These are phyloP conservation scores for Eurois occulta DNA, from an alignment of 2,888 invertebrate species.

Conservation along the genomic window DNA sequence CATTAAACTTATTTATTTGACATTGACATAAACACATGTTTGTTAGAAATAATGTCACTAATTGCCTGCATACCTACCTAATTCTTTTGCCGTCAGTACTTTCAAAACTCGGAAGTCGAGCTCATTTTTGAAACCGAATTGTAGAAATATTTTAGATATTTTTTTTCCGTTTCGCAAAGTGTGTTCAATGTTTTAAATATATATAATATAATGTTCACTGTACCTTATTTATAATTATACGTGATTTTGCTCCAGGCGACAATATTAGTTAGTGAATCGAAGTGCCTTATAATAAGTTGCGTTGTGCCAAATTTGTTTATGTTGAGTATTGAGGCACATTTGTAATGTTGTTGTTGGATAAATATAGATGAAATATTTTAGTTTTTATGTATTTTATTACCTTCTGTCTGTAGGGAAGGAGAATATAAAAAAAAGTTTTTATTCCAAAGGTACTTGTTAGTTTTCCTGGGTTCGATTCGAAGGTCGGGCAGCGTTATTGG, in stretches of 20 bases:
- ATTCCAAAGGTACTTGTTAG: too few relatives aligned
- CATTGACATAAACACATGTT: neutral
- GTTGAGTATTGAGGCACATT: conserved; percentile 45
- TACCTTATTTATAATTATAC: conserved; percentile 43
- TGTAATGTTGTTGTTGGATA: conserved; percentile 60
- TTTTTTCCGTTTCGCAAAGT: conserved; percentile 17
- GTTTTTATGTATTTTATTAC: conserved; percentile 47
- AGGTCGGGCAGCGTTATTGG: too few relatives aligned
- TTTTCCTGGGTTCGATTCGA: too few relatives aligned
- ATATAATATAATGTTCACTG: conserved; percentile 34
- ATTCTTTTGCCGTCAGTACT: conserved; percentile 24
- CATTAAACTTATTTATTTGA: neutral
- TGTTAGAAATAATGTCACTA: conserved; percentile 9
- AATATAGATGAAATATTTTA: conserved; percentile 65
- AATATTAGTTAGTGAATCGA: conserved; percentile 43
- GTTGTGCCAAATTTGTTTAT: conserved; percentile 63
- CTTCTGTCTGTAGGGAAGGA: too few relatives aligned
- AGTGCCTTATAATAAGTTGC: conserved; percentile 64
- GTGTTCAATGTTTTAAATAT: conserved; percentile 24
- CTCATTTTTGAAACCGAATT: conserved; percentile 13
- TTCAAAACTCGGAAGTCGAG: neutral
- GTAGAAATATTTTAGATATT: conserved; percentile 1
- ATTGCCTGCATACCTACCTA: conserved; percentile 4
- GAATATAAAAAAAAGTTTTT: neutral
- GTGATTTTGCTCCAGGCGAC: conserved; percentile 54